Percentiles rank a stretch among this genome's conserved stretches.
Evolutionary conservation across 1,140 invertebrate genomes (phyloP).

Genomic region (Pachypeltis micranthus): DNA sequence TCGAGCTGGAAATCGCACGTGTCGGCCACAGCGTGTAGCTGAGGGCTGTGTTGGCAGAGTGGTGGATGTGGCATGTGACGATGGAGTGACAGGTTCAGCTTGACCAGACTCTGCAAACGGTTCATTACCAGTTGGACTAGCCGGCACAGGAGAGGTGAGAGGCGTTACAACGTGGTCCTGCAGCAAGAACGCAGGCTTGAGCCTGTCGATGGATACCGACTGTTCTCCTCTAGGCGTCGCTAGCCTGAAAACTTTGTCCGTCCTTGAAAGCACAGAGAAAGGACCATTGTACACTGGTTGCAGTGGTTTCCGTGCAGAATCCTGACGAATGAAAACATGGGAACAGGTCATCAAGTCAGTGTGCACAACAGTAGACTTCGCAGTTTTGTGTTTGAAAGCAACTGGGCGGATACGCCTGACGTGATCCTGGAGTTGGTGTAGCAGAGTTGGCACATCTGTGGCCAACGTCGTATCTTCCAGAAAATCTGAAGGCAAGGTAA

Average conservation of each 20-base stretch:
- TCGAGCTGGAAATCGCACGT: too few species aligned
- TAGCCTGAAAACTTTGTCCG: constrained; percentile 17
- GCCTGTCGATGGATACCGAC: background rate
- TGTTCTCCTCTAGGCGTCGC: constrained; percentile 19
- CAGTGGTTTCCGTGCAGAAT: constrained; percentile 12
- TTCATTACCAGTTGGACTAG: too few species aligned
- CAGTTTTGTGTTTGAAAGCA: too few species aligned
- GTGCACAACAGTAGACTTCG: too few species aligned
- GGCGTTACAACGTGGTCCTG: constrained; percentile 9
- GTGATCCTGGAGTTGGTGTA: background rate
- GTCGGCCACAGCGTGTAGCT: too few species aligned
- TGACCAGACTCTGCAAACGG: too few species aligned
- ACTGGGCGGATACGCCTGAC: too few species aligned
- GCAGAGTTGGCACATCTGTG: background rate
- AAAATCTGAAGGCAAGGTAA: constrained; percentile 26
- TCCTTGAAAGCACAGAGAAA: constrained; percentile 19
- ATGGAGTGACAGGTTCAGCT: too few species aligned
- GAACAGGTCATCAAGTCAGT: constrained; percentile 19
- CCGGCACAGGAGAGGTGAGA: too few species aligned
- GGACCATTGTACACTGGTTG: constrained; percentile 24
- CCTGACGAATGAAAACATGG: constrained; percentile 26
- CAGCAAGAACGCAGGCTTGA: background rate
- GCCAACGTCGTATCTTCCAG: background rate
- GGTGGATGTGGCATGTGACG: too few species aligned
- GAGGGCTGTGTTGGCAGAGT: too few species aligned